Base-by-base conservation (phyloP, 2,113 vertebrate species). In the Dunckerocampus dactyliophorus region DNA sequence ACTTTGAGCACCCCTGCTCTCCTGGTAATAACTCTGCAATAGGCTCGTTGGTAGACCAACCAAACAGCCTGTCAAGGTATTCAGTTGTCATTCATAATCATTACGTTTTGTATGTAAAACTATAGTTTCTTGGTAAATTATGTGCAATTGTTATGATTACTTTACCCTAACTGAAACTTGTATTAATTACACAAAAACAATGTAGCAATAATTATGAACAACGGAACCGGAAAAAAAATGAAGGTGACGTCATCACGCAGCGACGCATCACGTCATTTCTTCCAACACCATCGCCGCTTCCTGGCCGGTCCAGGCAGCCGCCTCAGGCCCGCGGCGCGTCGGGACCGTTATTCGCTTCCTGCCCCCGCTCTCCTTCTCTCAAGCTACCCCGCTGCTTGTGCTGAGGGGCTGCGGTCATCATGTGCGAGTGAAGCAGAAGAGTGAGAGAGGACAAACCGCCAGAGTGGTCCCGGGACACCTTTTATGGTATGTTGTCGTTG, bases 181-280 rank as follows among this genome's bases (percentile, higher is more conserved):
- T 28, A 28, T 28, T 5, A 28, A 28, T 28, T 28, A 28, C 24
- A 28, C 5, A 28, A 28, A 28, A 28, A 28, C 24, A 28, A 28
- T 3, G 2, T 3, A 28, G 5, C 24, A 28, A 28, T 5, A 28
- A 28, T 28, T 28, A 28, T 31, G 12, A 12, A 31, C 24, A 31
- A 10, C 17, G 24, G 50, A 52, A 52, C 50, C 50, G 51, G 24
- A 53, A 53, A 43, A 13, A 4, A 43, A 10, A 34, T 3, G 12
- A 13, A 3, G 2, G n/a, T 56, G 0, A 57, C 87, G 86, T 83
- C 2, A 45, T n/a, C 64, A 76, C 85, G 84, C 45, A 66, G 0
- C 12, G 54, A 51, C 79, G 65, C 80, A 19, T 2, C 37, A 73
- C 89, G 89, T 91, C 87, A 91, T 89, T 83, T 81, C 82, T 90